A percentile compares a stretch with the other conserved stretches of the same genome.
Evolutionary conservation across 2,888 invertebrate species (phyloP).

Genomic region (Drosophila recens): DNA sequence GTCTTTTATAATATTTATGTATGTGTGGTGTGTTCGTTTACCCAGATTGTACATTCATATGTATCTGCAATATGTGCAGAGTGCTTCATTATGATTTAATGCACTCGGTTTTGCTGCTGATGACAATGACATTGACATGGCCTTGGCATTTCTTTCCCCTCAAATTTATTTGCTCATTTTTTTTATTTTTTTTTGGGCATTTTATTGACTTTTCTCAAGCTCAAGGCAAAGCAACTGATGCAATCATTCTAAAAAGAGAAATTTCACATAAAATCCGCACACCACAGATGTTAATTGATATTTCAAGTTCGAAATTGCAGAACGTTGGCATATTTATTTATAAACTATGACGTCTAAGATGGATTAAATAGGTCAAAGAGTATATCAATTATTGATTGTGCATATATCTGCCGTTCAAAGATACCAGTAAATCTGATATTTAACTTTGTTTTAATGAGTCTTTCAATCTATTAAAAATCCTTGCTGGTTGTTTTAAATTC

Average conservation of each 20-base stretch:
- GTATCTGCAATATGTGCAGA: conserved; percentile 8
- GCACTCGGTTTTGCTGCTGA: conserved; percentile 2
- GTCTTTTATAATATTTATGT: conserved; percentile 23
- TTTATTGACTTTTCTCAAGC: background rate
- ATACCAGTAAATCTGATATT: background rate
- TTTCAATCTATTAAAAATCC: background rate
- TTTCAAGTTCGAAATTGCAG: background rate
- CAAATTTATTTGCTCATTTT: background rate
- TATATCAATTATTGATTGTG: background rate
- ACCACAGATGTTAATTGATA: background rate
- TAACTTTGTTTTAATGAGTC: background rate
- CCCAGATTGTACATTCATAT: background rate
- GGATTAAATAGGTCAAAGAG: background rate
- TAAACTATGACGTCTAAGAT: background rate
- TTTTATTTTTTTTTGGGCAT: background rate
- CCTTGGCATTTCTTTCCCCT: background rate
- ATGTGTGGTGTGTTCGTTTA: background rate
- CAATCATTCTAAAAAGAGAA: background rate
- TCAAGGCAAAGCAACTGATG: background rate
- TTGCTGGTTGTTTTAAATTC: background rate
- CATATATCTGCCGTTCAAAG: background rate
- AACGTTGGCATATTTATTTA: background rate
- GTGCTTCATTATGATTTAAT: conserved; percentile 18
- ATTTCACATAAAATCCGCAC: background rate
- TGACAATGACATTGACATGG: conserved; percentile 8